Percentiles rank a stretch among this genome's conserved stretches.
phyloP scores from a whole-genome alignment of 2,888 invertebrate genomes.

The Laspeyria flexula region DNA sequence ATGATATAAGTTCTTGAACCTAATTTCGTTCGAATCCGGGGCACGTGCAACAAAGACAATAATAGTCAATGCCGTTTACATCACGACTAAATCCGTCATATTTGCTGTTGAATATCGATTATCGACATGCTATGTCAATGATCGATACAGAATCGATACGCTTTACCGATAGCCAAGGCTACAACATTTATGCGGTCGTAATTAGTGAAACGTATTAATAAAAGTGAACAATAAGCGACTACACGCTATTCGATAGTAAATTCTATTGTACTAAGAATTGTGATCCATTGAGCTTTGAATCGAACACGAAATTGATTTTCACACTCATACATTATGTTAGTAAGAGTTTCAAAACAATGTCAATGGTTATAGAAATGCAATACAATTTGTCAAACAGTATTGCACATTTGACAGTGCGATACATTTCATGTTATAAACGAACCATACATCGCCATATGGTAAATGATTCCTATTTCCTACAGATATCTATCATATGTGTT shows the following conservation, averaged over 20 bases:
- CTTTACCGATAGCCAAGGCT: conserved; percentile 55
- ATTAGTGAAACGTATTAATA: conserved; percentile 51
- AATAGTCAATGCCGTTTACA: conserved; percentile 69
- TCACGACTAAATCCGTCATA: conserved; percentile 74
- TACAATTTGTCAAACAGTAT: conserved; percentile 6
- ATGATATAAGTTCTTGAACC: conserved; percentile 68
- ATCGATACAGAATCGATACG: conserved; percentile 61
- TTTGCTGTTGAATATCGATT: conserved; percentile 64
- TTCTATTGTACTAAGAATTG: conserved; percentile 26
- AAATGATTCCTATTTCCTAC: too few species aligned
- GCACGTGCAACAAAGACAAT: conserved; percentile 72
- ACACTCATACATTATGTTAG: conserved; percentile 31
- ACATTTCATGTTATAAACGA: too few species aligned
- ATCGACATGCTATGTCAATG: conserved; percentile 63
- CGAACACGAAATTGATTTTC: conserved; percentile 42
- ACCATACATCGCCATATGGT: too few species aligned
- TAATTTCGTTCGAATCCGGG: conserved; percentile 74
- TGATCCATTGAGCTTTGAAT: conserved; percentile 36
- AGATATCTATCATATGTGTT: too few species aligned
- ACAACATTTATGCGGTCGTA: conserved; percentile 51
- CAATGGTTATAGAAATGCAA: conserved; percentile 11
- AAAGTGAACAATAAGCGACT: conserved; percentile 34
- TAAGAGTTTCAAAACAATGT: conserved; percentile 19
- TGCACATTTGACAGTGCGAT: neutral
- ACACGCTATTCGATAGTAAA: conserved; percentile 37